Percentiles rank a stretch among this genome's conserved stretches.
Evolutionary conservation across 2,797 vertebrate genomes (phyloP).

Genomic region (Rousettus madagascariensis): DNA sequence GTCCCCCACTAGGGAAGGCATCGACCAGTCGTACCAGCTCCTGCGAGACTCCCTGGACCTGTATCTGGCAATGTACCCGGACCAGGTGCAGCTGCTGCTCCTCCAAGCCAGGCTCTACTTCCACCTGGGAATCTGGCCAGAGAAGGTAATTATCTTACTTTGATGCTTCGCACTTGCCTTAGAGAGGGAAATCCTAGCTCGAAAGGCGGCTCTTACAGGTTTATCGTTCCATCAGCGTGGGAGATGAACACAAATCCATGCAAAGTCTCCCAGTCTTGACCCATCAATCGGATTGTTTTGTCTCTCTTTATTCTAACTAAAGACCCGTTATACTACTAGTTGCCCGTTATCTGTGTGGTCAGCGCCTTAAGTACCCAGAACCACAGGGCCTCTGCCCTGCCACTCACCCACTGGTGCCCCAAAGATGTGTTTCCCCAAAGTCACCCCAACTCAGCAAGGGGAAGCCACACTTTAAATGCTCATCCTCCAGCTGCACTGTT

Average conservation of each 20-base stretch:
- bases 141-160: slow-evolving; percentile 91
- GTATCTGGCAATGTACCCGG: slow-evolving; percentile 97
- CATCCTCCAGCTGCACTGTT: background rate
- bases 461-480: background rate
- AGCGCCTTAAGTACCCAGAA: background rate
- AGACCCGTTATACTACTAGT: background rate
- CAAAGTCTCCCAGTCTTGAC: background rate
- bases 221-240: background rate
- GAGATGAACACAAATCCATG: background rate
- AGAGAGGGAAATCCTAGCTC: slow-evolving; percentile 41
- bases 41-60: slow-evolving; percentile 97
- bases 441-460: background rate
- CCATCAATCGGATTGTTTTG: background rate
- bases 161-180: slow-evolving; percentile 52
- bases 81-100: slow-evolving; percentile 97
- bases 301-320: background rate
- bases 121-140: slow-evolving; percentile 98
- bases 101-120: slow-evolving; percentile 98
- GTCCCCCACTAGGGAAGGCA: slow-evolving; percentile 90
- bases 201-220: background rate
- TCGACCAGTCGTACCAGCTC: slow-evolving; percentile 97
- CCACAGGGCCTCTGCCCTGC: background rate
- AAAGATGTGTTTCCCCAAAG: background rate
- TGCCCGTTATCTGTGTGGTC: background rate
- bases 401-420: background rate